phyloP scores from a whole-genome alignment of 2,888 invertebrate genomes.

The Tetragnatha montana region DNA sequence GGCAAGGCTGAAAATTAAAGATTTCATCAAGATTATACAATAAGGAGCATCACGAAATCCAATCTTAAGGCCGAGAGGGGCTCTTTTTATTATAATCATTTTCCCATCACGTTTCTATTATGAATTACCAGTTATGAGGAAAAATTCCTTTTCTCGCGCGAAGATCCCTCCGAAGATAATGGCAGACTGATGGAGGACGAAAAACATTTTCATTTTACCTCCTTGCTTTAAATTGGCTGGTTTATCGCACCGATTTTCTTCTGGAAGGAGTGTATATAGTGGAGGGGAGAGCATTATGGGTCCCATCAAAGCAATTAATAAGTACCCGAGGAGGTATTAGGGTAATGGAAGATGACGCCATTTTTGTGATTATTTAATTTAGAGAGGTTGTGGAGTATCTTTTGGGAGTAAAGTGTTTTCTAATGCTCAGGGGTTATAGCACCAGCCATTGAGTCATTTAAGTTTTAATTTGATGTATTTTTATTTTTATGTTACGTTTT shows the following conservation, averaged over 20 bases:
- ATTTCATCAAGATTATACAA: constrained; percentile 43
- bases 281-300: not conserved
- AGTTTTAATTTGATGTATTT: not conserved
- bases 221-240: constrained; percentile 14
- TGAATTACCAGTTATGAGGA: constrained; percentile 27
- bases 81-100: constrained; percentile 42
- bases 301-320: not conserved
- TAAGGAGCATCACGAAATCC: constrained; percentile 31
- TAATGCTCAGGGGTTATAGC: not conserved
- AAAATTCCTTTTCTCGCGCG: constrained; percentile 15
- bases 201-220: not conserved
- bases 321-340: too few species aligned
- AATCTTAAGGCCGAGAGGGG: not conserved
- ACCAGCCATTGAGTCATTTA: not conserved
- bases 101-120: constrained; percentile 45
- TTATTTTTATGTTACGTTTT: not conserved
- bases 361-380: too few species aligned
- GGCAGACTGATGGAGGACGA: not conserved
- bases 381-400: too few species aligned
- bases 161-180: constrained; percentile 29
- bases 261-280: not conserved
- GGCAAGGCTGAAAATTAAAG: constrained; percentile 39
- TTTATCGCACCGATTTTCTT: constrained; percentile 11
- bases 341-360: too few species aligned
- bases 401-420: too few species aligned